A percentile compares a stretch with the other conserved stretches of the same genome.
Evolutionary conservation across 2,113 vertebrate species (phyloP).

Genomic region (Euleptes europaea): DNA sequence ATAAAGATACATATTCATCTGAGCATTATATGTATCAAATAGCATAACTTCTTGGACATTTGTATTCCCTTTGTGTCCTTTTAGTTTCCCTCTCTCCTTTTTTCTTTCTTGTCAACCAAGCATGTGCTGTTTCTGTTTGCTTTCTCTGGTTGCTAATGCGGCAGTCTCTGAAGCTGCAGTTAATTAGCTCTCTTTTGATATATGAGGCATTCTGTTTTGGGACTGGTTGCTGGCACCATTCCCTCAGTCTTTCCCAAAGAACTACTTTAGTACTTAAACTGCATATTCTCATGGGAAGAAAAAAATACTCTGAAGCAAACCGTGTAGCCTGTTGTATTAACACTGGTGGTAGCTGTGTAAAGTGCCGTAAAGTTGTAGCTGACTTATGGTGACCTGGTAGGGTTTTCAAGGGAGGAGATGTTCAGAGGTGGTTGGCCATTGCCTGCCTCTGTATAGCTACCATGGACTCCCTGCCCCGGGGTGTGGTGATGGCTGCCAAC

Average conservation of each 20-base stretch:
- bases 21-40: fast-evolving
- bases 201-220: background rate
- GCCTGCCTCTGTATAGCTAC: no score
- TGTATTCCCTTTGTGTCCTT: background rate
- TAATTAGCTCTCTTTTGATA: background rate
- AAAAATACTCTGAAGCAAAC: fast-evolving
- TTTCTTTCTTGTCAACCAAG: background rate
- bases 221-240: background rate
- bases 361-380: no score
- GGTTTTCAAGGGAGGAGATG: no score
- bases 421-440: no score
- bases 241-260: background rate
- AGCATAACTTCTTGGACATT: background rate
- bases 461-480: no score
- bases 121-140: background rate
- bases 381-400: no score
- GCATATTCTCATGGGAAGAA: background rate
- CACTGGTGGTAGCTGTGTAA: no score
- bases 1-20: background rate
- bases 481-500: no score
- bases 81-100: background rate
- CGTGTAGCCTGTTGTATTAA: no score
- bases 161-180: background rate
- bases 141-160: conserved; percentile 6
- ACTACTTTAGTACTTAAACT: background rate